phyloP scores from a whole-genome alignment of 2,797 vertebrate species.

The Gymnoscopelus braueri region DNA sequence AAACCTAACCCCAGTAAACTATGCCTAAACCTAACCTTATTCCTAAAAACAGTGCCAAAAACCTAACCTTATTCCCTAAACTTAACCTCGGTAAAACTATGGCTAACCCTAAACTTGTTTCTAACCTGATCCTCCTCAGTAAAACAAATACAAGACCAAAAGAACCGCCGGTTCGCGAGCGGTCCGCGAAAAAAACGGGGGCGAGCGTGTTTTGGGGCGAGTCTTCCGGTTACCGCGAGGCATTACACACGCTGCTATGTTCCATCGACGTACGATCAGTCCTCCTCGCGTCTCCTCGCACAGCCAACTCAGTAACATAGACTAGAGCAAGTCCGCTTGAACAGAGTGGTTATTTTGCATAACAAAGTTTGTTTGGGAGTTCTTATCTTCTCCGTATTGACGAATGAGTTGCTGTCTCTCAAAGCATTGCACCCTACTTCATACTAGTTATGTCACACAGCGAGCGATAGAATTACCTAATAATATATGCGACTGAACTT shows the following conservation, averaged over 20 bases:
- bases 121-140: too few species aligned
- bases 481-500: slow-evolving; percentile 97
- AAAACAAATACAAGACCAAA: too few species aligned
- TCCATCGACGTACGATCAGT: slow-evolving; percentile 10
- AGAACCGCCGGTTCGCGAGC: too few species aligned
- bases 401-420: slow-evolving; percentile 86
- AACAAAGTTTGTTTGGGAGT: slow-evolving; percentile 58
- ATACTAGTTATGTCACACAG: slow-evolving; percentile 91
- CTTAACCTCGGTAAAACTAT: too few species aligned
- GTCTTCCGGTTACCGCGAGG: too few species aligned
- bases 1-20: too few species aligned
- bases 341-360: slow-evolving; percentile 51
- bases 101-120: too few species aligned
- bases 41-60: too few species aligned
- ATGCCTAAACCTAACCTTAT: too few species aligned
- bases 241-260: slow-evolving; percentile 8
- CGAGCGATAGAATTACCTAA: slow-evolving; percentile 93
- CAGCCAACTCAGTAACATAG: slow-evolving; percentile 6
- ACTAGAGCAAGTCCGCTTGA: background rate
- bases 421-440: slow-evolving; percentile 84
- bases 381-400: slow-evolving; percentile 80
- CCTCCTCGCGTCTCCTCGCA: background rate
- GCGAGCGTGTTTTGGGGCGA: too few species aligned
- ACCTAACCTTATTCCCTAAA: too few species aligned
- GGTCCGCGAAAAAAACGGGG: too few species aligned